A percentile compares a stretch with the other conserved stretches of the same genome.
phyloP scores from a whole-genome alignment of 2,797 vertebrate genomes.

The Erethizon dorsatum region DNA sequence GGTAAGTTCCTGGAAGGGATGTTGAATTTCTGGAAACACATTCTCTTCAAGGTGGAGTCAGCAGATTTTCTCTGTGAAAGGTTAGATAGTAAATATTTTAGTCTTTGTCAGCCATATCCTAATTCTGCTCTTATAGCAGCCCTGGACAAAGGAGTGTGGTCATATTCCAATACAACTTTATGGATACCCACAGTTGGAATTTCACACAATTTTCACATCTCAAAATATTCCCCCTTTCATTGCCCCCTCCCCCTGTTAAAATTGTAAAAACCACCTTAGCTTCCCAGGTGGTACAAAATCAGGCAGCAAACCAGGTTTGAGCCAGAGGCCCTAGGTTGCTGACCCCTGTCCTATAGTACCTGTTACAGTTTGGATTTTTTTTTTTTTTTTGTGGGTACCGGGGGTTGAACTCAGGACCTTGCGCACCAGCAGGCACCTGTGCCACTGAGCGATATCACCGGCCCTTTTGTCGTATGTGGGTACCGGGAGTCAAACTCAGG shows the following conservation, averaged over 20 bases:
- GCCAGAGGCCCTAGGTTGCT: not conserved
- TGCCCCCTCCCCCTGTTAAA: not conserved
- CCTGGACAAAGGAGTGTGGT: not conserved
- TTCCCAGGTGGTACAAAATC: not conserved
- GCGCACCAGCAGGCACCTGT: too few species aligned
- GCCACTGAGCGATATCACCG: too few species aligned
- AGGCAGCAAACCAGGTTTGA: not conserved
- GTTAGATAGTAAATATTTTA: too few species aligned
- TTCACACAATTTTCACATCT: not conserved
- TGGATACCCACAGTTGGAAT: not conserved
- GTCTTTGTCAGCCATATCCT: not conserved
- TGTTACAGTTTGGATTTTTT: too few species aligned
- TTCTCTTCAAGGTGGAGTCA: not conserved
- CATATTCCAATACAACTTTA: not conserved
- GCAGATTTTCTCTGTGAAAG: not conserved
- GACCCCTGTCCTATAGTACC: not conserved
- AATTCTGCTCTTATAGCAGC: not conserved
- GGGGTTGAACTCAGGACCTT: too few species aligned
- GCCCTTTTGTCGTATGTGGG: too few species aligned
- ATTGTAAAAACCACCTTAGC: not conserved
- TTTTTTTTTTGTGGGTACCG: too few species aligned
- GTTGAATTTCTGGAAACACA: not conserved
- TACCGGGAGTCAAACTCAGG: too few species aligned
- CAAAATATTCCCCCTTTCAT: not conserved
- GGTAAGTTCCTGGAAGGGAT: not conserved